phyloP scores from a whole-genome alignment of 2,113 vertebrate genomes.

The Camarhynchus parvulus region DNA sequence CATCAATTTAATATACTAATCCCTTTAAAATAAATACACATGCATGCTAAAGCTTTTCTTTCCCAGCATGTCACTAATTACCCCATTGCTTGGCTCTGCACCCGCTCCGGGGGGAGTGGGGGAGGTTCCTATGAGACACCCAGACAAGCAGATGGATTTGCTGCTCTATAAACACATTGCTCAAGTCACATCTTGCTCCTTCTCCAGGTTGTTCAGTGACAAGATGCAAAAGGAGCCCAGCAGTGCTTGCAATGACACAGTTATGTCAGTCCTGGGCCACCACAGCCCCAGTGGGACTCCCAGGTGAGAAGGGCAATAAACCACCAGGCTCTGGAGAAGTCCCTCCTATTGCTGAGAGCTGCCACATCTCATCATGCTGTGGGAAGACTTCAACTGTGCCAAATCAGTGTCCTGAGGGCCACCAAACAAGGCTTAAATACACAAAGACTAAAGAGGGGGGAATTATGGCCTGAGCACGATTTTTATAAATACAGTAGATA shows the following conservation, averaged over 20 bases:
- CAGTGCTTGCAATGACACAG: background rate
- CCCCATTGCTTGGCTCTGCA: background rate
- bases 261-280: background rate
- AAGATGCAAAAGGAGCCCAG: background rate
- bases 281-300: background rate
- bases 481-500: background rate
- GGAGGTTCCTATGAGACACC: background rate
- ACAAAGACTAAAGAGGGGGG: background rate
- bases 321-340: rapidly evolving
- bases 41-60: background rate
- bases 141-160: background rate
- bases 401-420: background rate
- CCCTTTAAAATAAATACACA: background rate
- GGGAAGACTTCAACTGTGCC: rapidly evolving
- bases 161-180: background rate
- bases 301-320: background rate
- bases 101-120: rapidly evolving
- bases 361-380: background rate
- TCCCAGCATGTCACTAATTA: background rate
- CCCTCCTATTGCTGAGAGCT: background rate
- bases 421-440: background rate
- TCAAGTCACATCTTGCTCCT: background rate
- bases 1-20: background rate
- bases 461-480: background rate
- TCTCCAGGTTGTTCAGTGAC: background rate